phyloP scores from a whole-genome alignment of 2,797 vertebrate genomes.

The Taenioides sp. region DNA sequence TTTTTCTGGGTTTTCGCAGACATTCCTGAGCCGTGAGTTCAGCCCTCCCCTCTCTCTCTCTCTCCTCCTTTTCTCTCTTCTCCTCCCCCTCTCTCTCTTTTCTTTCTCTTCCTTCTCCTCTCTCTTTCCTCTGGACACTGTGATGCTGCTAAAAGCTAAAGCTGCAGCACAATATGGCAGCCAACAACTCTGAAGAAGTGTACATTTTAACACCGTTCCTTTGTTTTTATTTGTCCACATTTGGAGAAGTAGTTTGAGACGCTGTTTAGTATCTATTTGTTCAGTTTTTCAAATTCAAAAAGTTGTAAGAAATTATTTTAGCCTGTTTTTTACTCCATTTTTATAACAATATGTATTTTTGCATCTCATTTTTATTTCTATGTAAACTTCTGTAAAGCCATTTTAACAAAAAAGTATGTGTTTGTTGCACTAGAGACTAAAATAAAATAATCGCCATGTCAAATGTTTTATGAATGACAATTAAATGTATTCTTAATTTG shows the following conservation, averaged over 20 bases:
- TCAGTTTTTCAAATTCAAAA: background rate
- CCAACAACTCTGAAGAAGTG: background rate
- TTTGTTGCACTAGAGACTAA: background rate
- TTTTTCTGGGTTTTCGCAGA: slow-evolving; percentile 67
- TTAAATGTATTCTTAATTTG: background rate
- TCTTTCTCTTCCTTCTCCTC: background rate
- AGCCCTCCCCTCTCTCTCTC: slow-evolving; percentile 54
- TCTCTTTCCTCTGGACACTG: slow-evolving; percentile 50
- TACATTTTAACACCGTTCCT: background rate
- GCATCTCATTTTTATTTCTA: background rate
- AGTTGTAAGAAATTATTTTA: background rate
- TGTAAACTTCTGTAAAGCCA: background rate
- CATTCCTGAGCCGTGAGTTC: slow-evolving; percentile 78
- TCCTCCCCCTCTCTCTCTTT: background rate
- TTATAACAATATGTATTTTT: background rate
- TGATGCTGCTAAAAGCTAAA: slow-evolving; percentile 48
- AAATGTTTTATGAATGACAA: background rate
- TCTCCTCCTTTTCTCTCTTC: background rate
- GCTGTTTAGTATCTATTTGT: background rate
- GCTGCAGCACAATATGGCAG: slow-evolving; percentile 42
- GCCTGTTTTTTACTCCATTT: background rate
- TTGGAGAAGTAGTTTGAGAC: too few relatives aligned
- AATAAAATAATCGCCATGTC: background rate
- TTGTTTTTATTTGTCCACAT: background rate
- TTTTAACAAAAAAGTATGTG: background rate